phyloP scores from a whole-genome alignment of 2,888 invertebrate genomes.

The Leistus spinibarbis region DNA sequence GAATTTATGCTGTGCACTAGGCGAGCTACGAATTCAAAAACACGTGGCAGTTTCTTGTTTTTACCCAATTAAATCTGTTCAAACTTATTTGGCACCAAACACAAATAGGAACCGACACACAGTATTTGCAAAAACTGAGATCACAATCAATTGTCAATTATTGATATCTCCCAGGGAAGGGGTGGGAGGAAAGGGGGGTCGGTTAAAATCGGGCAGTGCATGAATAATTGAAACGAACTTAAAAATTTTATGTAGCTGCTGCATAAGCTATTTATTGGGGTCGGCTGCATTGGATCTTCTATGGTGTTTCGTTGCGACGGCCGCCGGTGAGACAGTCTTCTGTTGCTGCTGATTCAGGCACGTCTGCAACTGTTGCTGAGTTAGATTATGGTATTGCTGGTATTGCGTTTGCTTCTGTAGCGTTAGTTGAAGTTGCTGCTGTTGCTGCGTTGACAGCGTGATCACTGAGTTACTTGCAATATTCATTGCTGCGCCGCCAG shows the following conservation, averaged over 20 bases:
- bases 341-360: conserved; percentile 51
- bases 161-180: background rate
- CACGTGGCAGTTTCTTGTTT: background rate
- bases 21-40: too few relatives aligned
- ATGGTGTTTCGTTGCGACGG: conserved; percentile 51
- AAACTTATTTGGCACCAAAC: background rate
- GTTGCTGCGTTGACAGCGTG: conserved; percentile 39
- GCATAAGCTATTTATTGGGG: conserved; percentile 51
- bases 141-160: background rate
- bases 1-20: too few relatives aligned
- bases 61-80: background rate
- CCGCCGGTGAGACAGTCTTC: conserved; percentile 46
- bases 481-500: conserved; percentile 28
- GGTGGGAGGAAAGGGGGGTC: background rate
- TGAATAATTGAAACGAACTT: background rate
- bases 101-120: background rate
- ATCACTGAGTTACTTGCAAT: conserved; percentile 38
- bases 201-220: background rate
- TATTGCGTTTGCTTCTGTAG: conserved; percentile 53
- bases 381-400: conserved; percentile 50
- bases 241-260: conserved; percentile 16
- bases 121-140: background rate
- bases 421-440: conserved; percentile 46
- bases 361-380: conserved; percentile 46
- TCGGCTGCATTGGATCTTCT: conserved; percentile 54